Evolutionary conservation across 2,113 vertebrate species (phyloP), one percentile per base, ranked within the genome.

Genomic region (Pelusios castaneus): DNA sequence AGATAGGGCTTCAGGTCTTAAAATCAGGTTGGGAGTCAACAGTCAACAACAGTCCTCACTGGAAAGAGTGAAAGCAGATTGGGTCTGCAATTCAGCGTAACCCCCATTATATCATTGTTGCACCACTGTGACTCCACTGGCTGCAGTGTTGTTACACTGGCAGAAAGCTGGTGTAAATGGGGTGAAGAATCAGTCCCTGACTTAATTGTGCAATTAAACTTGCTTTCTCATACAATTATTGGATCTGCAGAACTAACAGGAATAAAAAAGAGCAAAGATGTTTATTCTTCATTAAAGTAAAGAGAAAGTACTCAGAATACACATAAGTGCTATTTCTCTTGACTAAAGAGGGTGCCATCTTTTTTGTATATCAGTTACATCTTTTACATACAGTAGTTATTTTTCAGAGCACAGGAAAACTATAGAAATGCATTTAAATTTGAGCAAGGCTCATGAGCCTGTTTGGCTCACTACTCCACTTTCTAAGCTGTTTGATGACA

Each of bases 401-500:
- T 81, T 90, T 84, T 79, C 63, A n/a, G 29, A 80, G 31, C 1
- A 76, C 22, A 76, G 41, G 38, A 45, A 41, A 76, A 45, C 8
- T 76, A 10, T 2, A 45, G 43, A 54, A 10, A 19, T 9, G 2
- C 6, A 87, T 27, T 90, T 16, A 58, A 80, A 81, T 8, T 12
- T 67, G 5, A 22, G 9, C 4, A 25, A 49, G 4, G 52, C 41
- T 67, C 88, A 43, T 34, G 73, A 88, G 2, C 2, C 2, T 45
- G 25, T 43, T 82, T 45, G 77, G 9, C 3, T 85, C 89, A 54
- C 54, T 51, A 25, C 11, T 43, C 2, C 29, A 29, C 47, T 76
- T 92, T 87, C 84, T 51, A 84, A 21, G 19, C 24, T 85, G 21
- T 82, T 88, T 34, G 52, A 54, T 89, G 90, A 89, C 78, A 70